phyloP scores from a whole-genome alignment of 2,797 vertebrate species.

The Alcedo quadribrachys region DNA sequence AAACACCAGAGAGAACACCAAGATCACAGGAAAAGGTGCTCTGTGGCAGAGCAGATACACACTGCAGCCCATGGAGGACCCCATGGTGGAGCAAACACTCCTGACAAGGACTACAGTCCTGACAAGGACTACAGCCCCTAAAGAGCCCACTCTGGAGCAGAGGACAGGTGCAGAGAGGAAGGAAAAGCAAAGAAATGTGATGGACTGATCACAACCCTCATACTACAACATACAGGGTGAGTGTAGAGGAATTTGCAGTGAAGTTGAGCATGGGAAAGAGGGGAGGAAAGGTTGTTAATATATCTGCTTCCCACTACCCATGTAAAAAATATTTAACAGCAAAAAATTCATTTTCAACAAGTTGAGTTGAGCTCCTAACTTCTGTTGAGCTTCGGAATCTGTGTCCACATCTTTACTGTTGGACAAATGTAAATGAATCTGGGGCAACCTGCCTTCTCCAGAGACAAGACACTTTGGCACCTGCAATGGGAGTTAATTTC shows the following conservation, averaged over 20 bases:
- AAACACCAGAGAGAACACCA: not conserved
- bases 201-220: not conserved
- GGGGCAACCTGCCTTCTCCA: not conserved
- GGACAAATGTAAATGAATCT: not conserved
- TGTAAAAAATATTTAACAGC: not conserved
- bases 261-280: not conserved
- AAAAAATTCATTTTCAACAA: not conserved
- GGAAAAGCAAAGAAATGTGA: not conserved
- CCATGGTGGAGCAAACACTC: not conserved
- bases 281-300: accelerated
- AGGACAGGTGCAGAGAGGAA: not conserved
- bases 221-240: accelerated
- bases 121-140: not conserved
- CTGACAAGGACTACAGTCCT: not conserved
- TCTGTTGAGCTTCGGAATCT: not conserved
- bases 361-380: not conserved
- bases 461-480: not conserved
- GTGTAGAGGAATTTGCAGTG: not conserved
- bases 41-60: not conserved
- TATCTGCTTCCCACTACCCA: not conserved
- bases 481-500: not conserved
- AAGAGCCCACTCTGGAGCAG: not conserved
- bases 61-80: accelerated
- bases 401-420: not conserved
- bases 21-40: not conserved